phyloP scores from a whole-genome alignment of 2,797 vertebrate species.

The Anguilla marmorata region DNA sequence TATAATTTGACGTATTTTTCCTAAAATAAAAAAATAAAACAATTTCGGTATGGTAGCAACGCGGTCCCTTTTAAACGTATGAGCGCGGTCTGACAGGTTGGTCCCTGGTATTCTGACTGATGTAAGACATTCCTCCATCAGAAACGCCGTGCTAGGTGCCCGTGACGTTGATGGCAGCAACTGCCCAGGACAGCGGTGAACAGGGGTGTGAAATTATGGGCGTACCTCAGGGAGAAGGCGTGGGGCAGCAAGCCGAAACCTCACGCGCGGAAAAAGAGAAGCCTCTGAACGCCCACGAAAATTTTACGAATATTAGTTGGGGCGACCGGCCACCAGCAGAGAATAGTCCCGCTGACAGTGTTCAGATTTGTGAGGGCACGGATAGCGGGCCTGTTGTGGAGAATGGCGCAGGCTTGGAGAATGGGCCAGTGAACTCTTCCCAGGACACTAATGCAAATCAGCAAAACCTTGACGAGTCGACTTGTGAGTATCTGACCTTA shows the following conservation, averaged over 20 bases:
- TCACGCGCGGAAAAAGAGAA: neutral
- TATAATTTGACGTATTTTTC: neutral
- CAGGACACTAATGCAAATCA: neutral
- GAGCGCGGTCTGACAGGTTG: neutral
- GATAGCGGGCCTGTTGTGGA: neutral
- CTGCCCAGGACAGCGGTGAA: slow-evolving; percentile 33
- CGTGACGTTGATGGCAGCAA: slow-evolving; percentile 46
- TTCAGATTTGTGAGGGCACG: neutral
- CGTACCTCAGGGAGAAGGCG: slow-evolving; percentile 39
- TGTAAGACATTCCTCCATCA: neutral
- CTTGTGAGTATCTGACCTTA: slow-evolving; percentile 23
- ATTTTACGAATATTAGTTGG: neutral
- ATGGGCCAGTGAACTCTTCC: neutral
- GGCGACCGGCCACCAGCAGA: slow-evolving; percentile 36
- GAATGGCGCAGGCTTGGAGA: neutral
- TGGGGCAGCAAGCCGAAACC: neutral
- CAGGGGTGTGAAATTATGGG: slow-evolving; percentile 37
- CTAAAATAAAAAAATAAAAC: neutral
- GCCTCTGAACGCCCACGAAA: neutral
- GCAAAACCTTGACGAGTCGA: neutral
- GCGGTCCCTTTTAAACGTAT: neutral
- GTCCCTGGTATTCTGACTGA: neutral
- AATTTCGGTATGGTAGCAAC: neutral
- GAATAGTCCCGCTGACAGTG: slow-evolving; percentile 35
- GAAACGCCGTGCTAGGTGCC: neutral